Base-by-base conservation (phyloP, 2,888 invertebrate genomes). In the Blastobasis lacticolella region DNA sequence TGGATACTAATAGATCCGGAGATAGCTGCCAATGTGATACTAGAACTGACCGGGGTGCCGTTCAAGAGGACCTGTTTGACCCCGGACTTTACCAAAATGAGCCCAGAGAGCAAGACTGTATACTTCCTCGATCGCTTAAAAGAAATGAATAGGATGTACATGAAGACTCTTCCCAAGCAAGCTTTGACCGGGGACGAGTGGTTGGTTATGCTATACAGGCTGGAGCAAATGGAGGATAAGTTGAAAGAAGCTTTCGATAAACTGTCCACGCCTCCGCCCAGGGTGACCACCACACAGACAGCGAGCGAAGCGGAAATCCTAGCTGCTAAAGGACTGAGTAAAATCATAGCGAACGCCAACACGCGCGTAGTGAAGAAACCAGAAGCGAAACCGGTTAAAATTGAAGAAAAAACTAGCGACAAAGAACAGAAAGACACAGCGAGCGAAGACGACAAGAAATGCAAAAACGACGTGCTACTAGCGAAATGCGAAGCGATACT, bases 301-400 rank as follows among this genome's bases (percentile, higher is more conserved):
- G 75, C 76, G 0, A 85, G 82, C 54, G 88, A 88, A 62, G 88
- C 87, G 0, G 88, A 88, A 63, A 81, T 88, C 0, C 42, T 88
- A 49, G 88, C 82, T 0, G 88, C 84, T 0, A 88, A 80, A 57
- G 86, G 86, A 0, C 61, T 89, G 0, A 85, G 87, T 50, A 88
- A 87, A 54, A 82, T 89, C 0, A 88, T 89, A 43, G 79, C 77
- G 0, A 81, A 83, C 58, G 75, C 81, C 0, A 85, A 75, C 45
- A 59, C 69, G 0, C 62, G 64, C 3, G 63, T 64, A 0, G 69
- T 67, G 0, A 78, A 75, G 46, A 79, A 77, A 57, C 54, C 64
- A 0, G 77, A 65, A 10, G 61, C 66, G 0, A 75, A 75, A 58
- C 57, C 64, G 0, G 56, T 55, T 0, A 64, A 66, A 46, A 46